Conservation (phyloP, 2,888 invertebrate genomes). For the Agonopterix arenella region DNA sequence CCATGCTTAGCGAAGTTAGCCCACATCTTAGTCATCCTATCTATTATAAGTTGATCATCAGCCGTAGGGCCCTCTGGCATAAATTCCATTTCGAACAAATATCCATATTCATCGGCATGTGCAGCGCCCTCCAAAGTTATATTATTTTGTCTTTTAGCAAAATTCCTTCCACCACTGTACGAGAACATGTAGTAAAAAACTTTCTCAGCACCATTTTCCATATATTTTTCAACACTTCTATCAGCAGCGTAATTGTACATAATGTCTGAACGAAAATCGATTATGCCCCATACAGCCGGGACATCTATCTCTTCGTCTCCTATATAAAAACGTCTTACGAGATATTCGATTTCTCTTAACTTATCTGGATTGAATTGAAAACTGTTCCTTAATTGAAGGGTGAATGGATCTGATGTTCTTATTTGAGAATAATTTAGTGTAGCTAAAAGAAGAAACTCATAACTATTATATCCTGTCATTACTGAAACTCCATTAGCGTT, state of each 20-base stretch:
- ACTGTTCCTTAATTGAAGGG: neutral
- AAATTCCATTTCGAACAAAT: conserved; percentile 31
- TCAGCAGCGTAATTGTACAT: conserved; percentile 5
- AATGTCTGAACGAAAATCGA: conserved; percentile 3
- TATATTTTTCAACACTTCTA: conserved; percentile 10
- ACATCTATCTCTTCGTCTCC: conserved; percentile 1
- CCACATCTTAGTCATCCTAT: conserved; percentile 52
- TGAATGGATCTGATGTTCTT: neutral
- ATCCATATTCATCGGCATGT: conserved; percentile 45
- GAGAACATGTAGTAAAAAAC: conserved; percentile 4
- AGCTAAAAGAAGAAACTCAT: conserved; percentile 14
- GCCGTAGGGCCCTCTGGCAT: conserved; percentile 12
- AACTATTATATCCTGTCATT: conserved; percentile 26
- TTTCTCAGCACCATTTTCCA: conserved; percentile 13
- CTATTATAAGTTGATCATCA: conserved; percentile 35
- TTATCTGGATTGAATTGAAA: conserved; percentile 1
- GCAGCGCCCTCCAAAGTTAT: conserved; percentile 23
- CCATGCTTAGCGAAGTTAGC: conserved; percentile 53
- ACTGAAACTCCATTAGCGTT: conserved; percentile 22
- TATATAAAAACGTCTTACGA: conserved; percentile 1
- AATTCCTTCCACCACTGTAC: conserved; percentile 35
- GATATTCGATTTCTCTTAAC: neutral
- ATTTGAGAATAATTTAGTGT: no score
- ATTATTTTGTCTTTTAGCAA: conserved; percentile 16
- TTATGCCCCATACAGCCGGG: neutral